Percentiles rank a stretch among this genome's conserved stretches.
Evolutionary conservation across 2,888 invertebrate species (phyloP).

Genomic region (Drosophila siamana): DNA sequence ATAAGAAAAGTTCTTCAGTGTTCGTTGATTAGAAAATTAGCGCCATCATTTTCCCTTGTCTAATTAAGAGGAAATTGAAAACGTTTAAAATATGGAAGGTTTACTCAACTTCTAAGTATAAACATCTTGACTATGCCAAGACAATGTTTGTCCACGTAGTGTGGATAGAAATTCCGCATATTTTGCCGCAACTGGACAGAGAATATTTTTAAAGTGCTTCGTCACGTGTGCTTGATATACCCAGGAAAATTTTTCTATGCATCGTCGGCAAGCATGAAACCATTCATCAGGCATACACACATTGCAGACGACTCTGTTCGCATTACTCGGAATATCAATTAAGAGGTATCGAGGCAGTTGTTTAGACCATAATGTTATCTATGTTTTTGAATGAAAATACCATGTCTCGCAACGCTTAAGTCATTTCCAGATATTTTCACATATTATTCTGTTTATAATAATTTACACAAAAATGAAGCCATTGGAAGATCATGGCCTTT

Average conservation of each 20-base stretch:
- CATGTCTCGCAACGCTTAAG: constrained; percentile 54
- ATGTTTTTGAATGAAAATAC: constrained; percentile 62
- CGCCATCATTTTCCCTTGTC: neutral
- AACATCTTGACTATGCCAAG: constrained; percentile 33
- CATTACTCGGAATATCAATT: neutral
- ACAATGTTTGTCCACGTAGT: constrained; percentile 36
- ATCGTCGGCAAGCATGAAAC: neutral
- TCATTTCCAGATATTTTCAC: constrained; percentile 51
- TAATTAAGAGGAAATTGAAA: constrained; percentile 19
- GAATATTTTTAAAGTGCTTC: constrained; percentile 28
- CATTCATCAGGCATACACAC: neutral
- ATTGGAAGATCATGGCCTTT: constrained; percentile 41
- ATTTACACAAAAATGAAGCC: constrained; percentile 50
- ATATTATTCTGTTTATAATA: constrained; percentile 47
- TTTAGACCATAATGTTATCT: neutral
- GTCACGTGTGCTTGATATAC: constrained; percentile 35
- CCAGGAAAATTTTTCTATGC: neutral
- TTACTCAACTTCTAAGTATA: constrained; percentile 23
- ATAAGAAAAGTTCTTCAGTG: constrained; percentile 7
- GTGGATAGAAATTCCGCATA: constrained; percentile 29
- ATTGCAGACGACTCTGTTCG: neutral
- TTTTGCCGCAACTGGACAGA: constrained; percentile 13
- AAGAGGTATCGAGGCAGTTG: constrained; percentile 8
- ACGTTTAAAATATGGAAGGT: constrained; percentile 8
- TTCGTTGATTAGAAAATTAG: constrained; percentile 31